Evolutionary conservation across 2,797 vertebrate genomes (phyloP), one percentile per base, ranked within the genome.

Genomic region (Manis javanica): DNA sequence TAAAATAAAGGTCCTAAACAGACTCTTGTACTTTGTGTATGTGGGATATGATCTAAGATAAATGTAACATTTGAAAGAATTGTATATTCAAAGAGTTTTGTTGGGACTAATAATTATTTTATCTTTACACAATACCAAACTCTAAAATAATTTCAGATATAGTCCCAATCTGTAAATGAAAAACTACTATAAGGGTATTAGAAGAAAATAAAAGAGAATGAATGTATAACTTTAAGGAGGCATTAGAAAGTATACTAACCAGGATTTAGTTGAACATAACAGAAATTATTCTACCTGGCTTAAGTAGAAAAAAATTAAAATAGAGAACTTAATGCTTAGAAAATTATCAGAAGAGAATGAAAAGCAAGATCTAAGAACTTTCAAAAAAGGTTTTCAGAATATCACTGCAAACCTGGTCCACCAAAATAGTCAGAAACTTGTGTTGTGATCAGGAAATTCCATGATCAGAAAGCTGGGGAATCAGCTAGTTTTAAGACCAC

Each of bases 131-230:
- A 85, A 15, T 61, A 75, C 12, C 69, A 84, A 64, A 64, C 29
- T 53, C 42, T 42, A 84, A 74, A 42, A 64, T 75, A 92, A 75
- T 11, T 75, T 34, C 14, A 24, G 42, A 63, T 24, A 0, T 19
- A 31, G n/a, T 72, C n/a, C 42, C 78, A 53, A 83, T 51, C 74
- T 74, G 10, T 46, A 63, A 91, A 63, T 19, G 78, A 83, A 83
- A 91, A 91, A 31, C n/a, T 39, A 91, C 78, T 51, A 42, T 42
- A 55, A 92, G 85, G 75, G 37, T 66, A 75, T 66, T 92, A 84
- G 34, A 75, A 87, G 12, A 87, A 71, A 26, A 71, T 71, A 7
- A 24, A 71, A 71, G 68, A 84, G 29, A 75, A 92, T 55, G 31
- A 46, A 11, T 55, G 24, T 55, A 10, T 9, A 57, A 83, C 57